A percentile compares a stretch with the other conserved stretches of the same genome.
Evolutionary conservation across 2,888 invertebrate genomes (phyloP).

Genomic region (Euproctis similis): DNA sequence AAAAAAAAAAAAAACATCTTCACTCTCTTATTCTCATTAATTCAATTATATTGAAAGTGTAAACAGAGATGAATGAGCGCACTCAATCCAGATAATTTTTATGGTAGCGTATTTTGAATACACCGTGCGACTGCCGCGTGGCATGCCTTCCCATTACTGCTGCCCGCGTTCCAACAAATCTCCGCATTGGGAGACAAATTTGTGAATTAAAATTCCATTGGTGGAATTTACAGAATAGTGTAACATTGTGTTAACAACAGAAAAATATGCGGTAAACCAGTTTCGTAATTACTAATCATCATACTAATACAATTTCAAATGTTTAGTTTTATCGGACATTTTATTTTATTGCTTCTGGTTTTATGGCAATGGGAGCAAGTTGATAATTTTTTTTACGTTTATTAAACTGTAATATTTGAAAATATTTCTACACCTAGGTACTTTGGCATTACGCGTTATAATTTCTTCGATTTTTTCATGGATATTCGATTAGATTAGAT

Average conservation of each 20-base stretch:
- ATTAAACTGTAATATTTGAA: too few species aligned
- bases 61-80: slow-evolving; percentile 20
- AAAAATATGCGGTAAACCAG: slow-evolving; percentile 7
- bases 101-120: slow-evolving; percentile 32
- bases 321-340: slow-evolving; percentile 1
- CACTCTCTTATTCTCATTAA: slow-evolving; percentile 8
- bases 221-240: slow-evolving; percentile 19
- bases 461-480: too few species aligned
- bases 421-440: too few species aligned
- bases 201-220: slow-evolving; percentile 59
- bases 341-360: slow-evolving; percentile 1
- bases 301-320: not conserved
- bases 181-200: slow-evolving; percentile 53
- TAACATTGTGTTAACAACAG: slow-evolving; percentile 13
- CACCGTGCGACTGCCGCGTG: slow-evolving; percentile 51
- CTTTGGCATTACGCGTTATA: too few species aligned
- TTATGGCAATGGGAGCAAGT: not conserved
- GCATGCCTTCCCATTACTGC: slow-evolving; percentile 57
- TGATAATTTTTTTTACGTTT: too few species aligned
- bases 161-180: slow-evolving; percentile 43
- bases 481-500: too few species aligned
- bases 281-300: slow-evolving; percentile 2
- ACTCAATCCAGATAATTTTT: slow-evolving; percentile 41
- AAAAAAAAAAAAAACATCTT: too few species aligned
- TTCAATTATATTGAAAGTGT: slow-evolving; percentile 8